Percentiles rank a stretch among this genome's conserved stretches.
Conservation (phyloP, 2,797 vertebrate genomes). For the Coreius guichenoti region DNA sequence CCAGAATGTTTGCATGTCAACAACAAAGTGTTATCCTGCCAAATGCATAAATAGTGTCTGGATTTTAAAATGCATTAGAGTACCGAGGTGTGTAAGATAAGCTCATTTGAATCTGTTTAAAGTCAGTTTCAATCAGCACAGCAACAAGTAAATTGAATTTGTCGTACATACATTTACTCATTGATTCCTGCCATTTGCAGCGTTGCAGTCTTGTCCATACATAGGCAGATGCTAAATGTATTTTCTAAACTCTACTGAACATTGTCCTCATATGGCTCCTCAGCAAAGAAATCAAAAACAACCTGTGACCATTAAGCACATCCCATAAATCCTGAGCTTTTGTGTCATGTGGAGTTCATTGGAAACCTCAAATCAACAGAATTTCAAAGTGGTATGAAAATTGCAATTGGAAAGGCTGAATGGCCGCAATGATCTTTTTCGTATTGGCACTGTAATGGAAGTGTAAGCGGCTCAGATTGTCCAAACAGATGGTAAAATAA, state of each 20-base stretch:
- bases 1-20: neutral
- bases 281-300: neutral
- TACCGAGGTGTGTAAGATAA: neutral
- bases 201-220: neutral
- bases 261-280: neutral
- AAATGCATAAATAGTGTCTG: neutral
- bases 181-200: neutral
- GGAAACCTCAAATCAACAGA: neutral
- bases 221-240: neutral
- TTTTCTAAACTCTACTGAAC: neutral
- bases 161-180: neutral
- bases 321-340: neutral
- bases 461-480: constrained; percentile 2
- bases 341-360: neutral
- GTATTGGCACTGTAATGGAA: neutral
- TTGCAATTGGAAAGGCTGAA: neutral
- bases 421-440: neutral
- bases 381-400: neutral
- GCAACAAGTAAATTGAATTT: neutral
- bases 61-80: constrained; percentile 11
- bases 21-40: constrained; percentile 1
- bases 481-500: constrained; percentile 13
- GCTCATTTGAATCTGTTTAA: constrained; percentile 3
- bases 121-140: neutral
- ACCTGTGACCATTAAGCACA: neutral